Evolutionary conservation across 2,797 vertebrate species (phyloP).

Genomic region (Anabas testudineus): DNA sequence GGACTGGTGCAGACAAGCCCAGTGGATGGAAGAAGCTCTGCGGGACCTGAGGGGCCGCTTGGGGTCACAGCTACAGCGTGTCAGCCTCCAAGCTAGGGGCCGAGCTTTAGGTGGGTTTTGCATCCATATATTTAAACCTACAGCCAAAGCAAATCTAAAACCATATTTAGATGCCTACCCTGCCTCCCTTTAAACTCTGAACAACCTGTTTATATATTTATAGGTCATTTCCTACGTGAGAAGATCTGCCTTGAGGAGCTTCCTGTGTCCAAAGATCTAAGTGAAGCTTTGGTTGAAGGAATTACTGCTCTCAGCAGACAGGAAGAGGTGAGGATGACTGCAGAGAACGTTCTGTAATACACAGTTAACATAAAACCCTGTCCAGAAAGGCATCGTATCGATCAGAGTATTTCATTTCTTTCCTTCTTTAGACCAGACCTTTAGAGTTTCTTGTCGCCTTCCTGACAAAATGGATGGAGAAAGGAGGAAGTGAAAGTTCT

Average conservation of each 20-base stretch:
- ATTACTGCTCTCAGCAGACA: constrained; percentile 77
- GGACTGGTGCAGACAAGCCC: constrained; percentile 84
- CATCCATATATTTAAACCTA: background rate
- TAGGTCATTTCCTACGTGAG: constrained; percentile 87
- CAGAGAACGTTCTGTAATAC: background rate
- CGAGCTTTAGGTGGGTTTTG: constrained; percentile 78
- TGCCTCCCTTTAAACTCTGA: background rate
- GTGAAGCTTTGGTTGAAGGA: constrained; percentile 77
- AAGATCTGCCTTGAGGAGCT: constrained; percentile 71
- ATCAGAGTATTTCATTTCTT: background rate
- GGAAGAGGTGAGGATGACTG: constrained; percentile 67
- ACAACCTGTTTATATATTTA: constrained; percentile 10
- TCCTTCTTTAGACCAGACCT: constrained; percentile 78
- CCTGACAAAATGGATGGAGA: constrained; percentile 71
- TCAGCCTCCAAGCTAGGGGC: constrained; percentile 75
- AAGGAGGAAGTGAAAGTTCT: background rate
- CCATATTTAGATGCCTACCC: background rate
- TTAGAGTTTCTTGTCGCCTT: constrained; percentile 85
- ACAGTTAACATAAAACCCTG: background rate
- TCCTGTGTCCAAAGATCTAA: constrained; percentile 71
- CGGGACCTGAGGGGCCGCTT: constrained; percentile 74
- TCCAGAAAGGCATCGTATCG: background rate
- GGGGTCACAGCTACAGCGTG: constrained; percentile 71
- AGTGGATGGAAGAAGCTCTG: constrained; percentile 86
- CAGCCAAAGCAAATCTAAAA: background rate